Percentiles rank a stretch among this genome's conserved stretches.
These are phyloP conservation scores for Syrista parreyssii DNA, from an alignment of 2,888 invertebrate genomes.

Conservation along the genomic window DNA sequence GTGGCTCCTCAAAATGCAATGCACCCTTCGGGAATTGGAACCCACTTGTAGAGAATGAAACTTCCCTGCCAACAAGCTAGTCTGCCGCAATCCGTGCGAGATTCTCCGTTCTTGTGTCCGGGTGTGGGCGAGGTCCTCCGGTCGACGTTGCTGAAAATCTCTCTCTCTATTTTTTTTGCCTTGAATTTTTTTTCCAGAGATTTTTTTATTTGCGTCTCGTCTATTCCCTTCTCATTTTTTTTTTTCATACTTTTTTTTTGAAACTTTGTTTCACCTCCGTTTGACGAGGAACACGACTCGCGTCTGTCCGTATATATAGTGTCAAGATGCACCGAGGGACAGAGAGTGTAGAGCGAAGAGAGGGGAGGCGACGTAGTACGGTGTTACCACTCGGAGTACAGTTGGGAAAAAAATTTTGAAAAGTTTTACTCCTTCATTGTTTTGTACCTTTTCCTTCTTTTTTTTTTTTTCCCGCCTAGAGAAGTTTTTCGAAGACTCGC, in stretches of 20 bases:
- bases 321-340: slow-evolving; percentile 30
- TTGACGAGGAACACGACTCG: slow-evolving; percentile 27
- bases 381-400: no score
- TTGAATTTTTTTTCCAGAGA: slow-evolving; percentile 23
- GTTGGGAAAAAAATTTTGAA: slow-evolving; percentile 27
- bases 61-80: slow-evolving; percentile 67
- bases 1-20: slow-evolving; percentile 28
- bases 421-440: slow-evolving; percentile 28
- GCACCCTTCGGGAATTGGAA: slow-evolving; percentile 64
- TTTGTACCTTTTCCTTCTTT: slow-evolving; percentile 15
- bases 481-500: background rate
- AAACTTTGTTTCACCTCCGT: slow-evolving; percentile 4
- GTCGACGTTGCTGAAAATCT: slow-evolving; percentile 59
- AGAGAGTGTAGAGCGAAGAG: background rate
- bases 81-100: slow-evolving; percentile 64
- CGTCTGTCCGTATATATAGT: slow-evolving; percentile 29
- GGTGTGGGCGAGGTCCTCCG: slow-evolving; percentile 58
- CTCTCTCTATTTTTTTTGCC: slow-evolving; percentile 31
- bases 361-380: no score
- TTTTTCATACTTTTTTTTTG: slow-evolving; percentile 12
- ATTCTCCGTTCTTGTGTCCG: slow-evolving; percentile 56
- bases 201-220: slow-evolving; percentile 20
- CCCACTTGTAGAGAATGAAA: slow-evolving; percentile 65
- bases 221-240: slow-evolving; percentile 16
- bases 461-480: background rate